A percentile compares a stretch with the other conserved stretches of the same genome.
phyloP scores from a whole-genome alignment of 1,140 invertebrate genomes.

The Eriosoma lanigerum region DNA sequence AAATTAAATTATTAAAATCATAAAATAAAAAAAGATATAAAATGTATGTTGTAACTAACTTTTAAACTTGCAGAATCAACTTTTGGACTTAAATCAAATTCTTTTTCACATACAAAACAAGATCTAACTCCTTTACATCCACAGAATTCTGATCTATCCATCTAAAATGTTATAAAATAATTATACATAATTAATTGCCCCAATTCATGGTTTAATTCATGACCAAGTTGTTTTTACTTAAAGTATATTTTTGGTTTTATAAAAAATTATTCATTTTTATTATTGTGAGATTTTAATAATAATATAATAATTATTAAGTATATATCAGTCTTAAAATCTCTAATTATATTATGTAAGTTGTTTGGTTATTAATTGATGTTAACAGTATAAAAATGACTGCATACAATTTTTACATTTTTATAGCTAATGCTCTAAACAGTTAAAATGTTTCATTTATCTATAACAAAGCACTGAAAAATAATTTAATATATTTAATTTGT shows the following conservation, averaged over 20 bases:
- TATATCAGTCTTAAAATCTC: too few relatives aligned
- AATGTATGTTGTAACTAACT: slow-evolving; percentile 53
- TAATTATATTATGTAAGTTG: too few relatives aligned
- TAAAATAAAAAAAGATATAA: slow-evolving; percentile 53
- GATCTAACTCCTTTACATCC: slow-evolving; percentile 90
- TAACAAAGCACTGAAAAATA: neutral
- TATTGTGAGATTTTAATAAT: too few relatives aligned
- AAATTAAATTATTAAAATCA: slow-evolving; percentile 52
- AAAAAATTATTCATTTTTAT: too few relatives aligned
- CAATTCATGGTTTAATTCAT: too few relatives aligned
- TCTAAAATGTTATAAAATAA: slow-evolving; percentile 56
- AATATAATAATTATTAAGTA: too few relatives aligned
- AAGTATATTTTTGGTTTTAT: too few relatives aligned
- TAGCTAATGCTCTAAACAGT: neutral
- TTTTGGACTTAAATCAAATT: slow-evolving; percentile 61
- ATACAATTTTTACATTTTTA: too few relatives aligned
- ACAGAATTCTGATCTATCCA: slow-evolving; percentile 75
- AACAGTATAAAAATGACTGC: too few relatives aligned
- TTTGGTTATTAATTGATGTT: too few relatives aligned
- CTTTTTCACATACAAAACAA: slow-evolving; percentile 80
- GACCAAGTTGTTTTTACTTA: too few relatives aligned
- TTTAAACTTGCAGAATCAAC: slow-evolving; percentile 59
- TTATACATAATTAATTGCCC: too few relatives aligned
- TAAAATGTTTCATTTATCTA: neutral
- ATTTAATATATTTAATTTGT: neutral